Evolutionary conservation across 1,140 invertebrate species (phyloP), one percentile per base, ranked within the genome.

Genomic region (Musca domestica): DNA sequence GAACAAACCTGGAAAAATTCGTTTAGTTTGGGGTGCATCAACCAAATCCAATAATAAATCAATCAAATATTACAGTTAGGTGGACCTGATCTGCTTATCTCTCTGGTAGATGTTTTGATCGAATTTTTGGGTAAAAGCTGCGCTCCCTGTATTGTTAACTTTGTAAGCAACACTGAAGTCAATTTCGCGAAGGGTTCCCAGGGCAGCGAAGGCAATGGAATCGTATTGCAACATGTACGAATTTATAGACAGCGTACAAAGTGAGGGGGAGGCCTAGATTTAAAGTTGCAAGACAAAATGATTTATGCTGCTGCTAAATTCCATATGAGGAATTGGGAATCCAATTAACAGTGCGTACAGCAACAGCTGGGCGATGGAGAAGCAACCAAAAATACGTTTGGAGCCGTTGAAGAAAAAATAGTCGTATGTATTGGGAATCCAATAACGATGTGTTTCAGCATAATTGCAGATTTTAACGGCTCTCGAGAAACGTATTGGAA

Each of bases 31-130:
- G 56, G 73, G 77, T 67, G 71, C 69, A 15, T 73, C 74, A 20
- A 71, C 51, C 49, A 66, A 54, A 70, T 49, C 61, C 7, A 25
- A 71, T 27, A 72, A 71, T 12, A 23, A 66, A 0, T 70, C 51
- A 17, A 47, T 77, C 5, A 81, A 77, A 58, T 73, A 74, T 65
- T 48, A 34, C 19, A 74, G 25, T 20, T 72, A 30, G 61, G 67
- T 0, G 76, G 76, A 2, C 76, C 76, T 0, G 72, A 80, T 64
- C 34, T 80, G 4, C 63, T 74, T 1, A 70, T 73, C 7, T 71
- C 71, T 10, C 63, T 80, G 3, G 34, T 70, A 15, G 76, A 74
- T 0, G 72, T 79, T 10, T 30, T 81, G 9, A 71, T 82, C 19
- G 63, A 72, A 2, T 83, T 82, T 15, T 48, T 66, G 17, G 64